phyloP scores from a whole-genome alignment of 2,797 vertebrate species.

The Gephyroberyx darwinii region DNA sequence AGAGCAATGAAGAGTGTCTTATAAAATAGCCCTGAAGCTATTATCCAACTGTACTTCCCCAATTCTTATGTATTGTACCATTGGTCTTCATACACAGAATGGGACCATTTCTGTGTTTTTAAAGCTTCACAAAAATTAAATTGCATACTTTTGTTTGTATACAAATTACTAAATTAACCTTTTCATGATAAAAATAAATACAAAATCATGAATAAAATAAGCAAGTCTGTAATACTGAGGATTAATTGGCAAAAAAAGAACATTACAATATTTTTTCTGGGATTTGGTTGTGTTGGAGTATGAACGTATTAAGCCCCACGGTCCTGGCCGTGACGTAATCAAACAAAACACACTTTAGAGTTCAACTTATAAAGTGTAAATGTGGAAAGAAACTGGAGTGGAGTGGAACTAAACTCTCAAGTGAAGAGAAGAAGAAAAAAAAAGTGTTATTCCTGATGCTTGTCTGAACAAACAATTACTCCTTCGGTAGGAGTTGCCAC shows the following conservation, averaged over 20 bases:
- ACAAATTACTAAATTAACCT: too few species aligned
- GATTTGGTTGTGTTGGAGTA: slow-evolving; percentile 28
- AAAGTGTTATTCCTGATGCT: slow-evolving; percentile 14
- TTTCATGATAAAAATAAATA: not conserved
- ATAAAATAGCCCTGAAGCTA: slow-evolving; percentile 23
- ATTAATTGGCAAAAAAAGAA: slow-evolving; percentile 29
- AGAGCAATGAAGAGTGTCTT: slow-evolving; percentile 28
- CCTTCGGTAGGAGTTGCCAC: slow-evolving; percentile 26
- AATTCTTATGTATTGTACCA: too few species aligned
- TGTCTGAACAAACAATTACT: slow-evolving; percentile 30
- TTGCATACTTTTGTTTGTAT: not conserved
- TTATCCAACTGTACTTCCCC: not conserved
- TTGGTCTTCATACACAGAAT: too few species aligned
- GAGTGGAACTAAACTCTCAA: not conserved
- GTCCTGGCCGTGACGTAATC: not conserved
- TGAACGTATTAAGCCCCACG: slow-evolving; percentile 14
- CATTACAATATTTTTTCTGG: slow-evolving; percentile 18
- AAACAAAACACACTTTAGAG: not conserved
- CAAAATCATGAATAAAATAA: not conserved
- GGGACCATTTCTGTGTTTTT: not conserved
- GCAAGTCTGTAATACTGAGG: not conserved
- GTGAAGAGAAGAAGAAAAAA: slow-evolving; percentile 8
- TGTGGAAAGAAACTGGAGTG: not conserved
- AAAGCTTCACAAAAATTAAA: slow-evolving; percentile 12
- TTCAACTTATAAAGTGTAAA: not conserved